Evolutionary conservation across 2,113 vertebrate genomes (phyloP).

Genomic region (Bostrychus sinensis): DNA sequence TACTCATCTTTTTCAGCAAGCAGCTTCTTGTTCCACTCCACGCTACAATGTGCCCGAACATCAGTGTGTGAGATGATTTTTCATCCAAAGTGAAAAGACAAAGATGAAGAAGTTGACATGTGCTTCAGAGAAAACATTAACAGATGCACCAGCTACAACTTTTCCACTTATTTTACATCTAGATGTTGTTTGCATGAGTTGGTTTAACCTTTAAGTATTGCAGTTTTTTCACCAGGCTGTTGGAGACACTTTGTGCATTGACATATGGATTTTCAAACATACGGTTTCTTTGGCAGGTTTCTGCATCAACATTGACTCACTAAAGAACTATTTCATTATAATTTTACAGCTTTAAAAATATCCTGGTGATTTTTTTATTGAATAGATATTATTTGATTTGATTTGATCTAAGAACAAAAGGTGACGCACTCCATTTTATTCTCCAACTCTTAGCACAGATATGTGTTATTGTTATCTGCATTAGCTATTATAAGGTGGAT

Average conservation of each 20-base stretch:
- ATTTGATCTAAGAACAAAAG: no score
- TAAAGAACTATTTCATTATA: no score
- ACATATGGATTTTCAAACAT: not conserved
- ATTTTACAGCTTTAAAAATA: no score
- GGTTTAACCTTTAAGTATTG: not conserved
- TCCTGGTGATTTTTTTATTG: not conserved
- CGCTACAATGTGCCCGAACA: slow-evolving; percentile 30
- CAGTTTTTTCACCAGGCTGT: not conserved
- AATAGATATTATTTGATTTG: no score
- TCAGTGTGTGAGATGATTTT: slow-evolving; percentile 39
- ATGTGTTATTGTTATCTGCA: no score
- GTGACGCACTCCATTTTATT: no score
- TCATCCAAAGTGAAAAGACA: slow-evolving; percentile 31
- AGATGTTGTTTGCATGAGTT: not conserved
- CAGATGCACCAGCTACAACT: slow-evolving; percentile 8
- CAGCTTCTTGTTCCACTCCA: slow-evolving; percentile 16
- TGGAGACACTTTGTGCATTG: not conserved
- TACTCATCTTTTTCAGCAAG: slow-evolving; percentile 18
- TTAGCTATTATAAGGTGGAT: no score
- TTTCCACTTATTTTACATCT: slow-evolving; percentile 6
- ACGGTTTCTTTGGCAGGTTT: no score
- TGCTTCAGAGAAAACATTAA: slow-evolving; percentile 24
- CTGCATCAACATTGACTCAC: no score
- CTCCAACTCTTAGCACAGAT: no score
- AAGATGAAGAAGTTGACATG: slow-evolving; percentile 45